Conservation (phyloP, 2,113 vertebrate genomes). For the Paratilapia polleni region DNA sequence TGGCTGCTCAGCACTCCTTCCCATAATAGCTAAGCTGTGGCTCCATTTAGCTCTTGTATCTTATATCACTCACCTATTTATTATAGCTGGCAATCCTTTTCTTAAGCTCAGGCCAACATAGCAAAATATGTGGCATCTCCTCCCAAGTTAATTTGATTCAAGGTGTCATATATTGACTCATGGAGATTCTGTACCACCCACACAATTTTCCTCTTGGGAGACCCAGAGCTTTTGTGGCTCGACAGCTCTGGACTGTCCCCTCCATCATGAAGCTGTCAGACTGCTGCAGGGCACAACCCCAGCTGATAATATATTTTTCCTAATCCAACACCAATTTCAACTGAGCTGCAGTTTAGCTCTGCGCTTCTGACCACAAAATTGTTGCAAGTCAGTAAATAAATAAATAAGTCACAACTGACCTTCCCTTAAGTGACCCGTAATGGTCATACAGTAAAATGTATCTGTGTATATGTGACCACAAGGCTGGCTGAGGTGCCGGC, state of each 20-base stretch:
- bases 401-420: constrained; percentile 7
- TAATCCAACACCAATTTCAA: constrained; percentile 33
- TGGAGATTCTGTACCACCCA: constrained; percentile 44
- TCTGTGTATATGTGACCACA: not conserved
- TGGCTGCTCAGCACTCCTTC: not conserved
- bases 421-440: constrained; percentile 27
- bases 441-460: constrained; percentile 10
- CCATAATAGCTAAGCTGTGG: not conserved
- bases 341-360: constrained; percentile 11
- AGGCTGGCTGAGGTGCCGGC: constrained; percentile 17
- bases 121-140: constrained; percentile 31
- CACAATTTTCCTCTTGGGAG: constrained; percentile 49
- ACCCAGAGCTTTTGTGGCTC: constrained; percentile 21
- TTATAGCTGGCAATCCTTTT: constrained; percentile 43
- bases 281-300: constrained; percentile 25
- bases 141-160: constrained; percentile 50
- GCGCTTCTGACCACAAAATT: constrained; percentile 2
- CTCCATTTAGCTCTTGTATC: constrained; percentile 17
- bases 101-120: constrained; percentile 21
- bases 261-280: constrained; percentile 51
- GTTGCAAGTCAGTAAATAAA: constrained; percentile 39
- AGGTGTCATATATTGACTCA: constrained; percentile 43
- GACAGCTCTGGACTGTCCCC: constrained; percentile 43
- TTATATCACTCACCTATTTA: constrained; percentile 35
- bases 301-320: constrained; percentile 35